Evolutionary conservation across 2,888 invertebrate species (phyloP).

Genomic region (Chironomus tentans): DNA sequence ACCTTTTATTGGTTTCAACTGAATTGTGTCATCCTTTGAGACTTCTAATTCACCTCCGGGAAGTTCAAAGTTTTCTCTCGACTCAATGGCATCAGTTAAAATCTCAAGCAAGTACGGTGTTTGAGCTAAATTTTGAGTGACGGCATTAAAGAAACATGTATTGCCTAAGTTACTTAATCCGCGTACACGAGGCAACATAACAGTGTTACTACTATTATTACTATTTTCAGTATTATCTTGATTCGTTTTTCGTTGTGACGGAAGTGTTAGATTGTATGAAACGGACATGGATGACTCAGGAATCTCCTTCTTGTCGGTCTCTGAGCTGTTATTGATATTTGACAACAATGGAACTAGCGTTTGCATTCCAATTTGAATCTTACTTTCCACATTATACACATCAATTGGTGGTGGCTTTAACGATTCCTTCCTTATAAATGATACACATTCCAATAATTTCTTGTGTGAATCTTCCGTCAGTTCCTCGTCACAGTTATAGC

Average conservation of each 20-base stretch:
- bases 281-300: neutral
- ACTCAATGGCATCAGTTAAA: constrained; percentile 56
- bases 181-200: constrained; percentile 50
- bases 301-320: neutral
- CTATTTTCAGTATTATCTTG: neutral
- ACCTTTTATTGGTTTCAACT: constrained; percentile 55
- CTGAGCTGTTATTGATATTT: constrained; percentile 21
- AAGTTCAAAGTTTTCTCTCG: constrained; percentile 60
- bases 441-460: constrained; percentile 64
- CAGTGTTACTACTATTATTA: neutral
- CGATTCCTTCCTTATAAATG: constrained; percentile 56
- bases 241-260: neutral
- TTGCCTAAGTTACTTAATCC: constrained; percentile 89
- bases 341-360: constrained; percentile 32
- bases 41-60: constrained; percentile 61
- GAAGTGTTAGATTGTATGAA: neutral
- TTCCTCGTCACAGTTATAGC: constrained; percentile 50
- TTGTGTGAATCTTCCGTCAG: constrained; percentile 43
- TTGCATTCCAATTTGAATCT: constrained; percentile 32
- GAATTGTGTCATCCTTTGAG: constrained; percentile 45
- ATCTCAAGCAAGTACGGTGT: constrained; percentile 68
- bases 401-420: constrained; percentile 34
- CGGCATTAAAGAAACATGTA: constrained; percentile 96
- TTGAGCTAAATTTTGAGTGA: constrained; percentile 84
- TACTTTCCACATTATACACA: constrained; percentile 30